A percentile compares a stretch with the other conserved stretches of the same genome.
Conservation (phyloP, 2,797 vertebrate genomes). For the Callimico goeldii region DNA sequence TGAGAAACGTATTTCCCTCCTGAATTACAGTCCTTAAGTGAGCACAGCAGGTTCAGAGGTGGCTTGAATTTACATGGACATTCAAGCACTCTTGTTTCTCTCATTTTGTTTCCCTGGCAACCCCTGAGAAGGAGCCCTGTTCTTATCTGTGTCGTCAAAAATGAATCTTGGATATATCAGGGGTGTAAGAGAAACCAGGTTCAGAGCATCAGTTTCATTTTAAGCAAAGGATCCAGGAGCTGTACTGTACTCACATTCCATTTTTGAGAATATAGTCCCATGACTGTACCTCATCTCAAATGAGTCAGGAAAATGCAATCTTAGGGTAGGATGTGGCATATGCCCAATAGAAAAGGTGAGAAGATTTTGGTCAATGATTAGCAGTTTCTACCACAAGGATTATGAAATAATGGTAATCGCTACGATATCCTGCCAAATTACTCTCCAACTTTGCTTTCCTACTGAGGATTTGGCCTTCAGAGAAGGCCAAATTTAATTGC, state of each 20-base stretch:
- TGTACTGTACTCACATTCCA: neutral
- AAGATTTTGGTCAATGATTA: neutral
- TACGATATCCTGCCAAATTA: neutral
- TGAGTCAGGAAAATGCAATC: neutral
- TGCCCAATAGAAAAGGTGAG: neutral
- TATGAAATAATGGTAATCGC: neutral
- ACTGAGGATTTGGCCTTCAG: conserved; percentile 8
- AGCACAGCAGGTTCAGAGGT: neutral
- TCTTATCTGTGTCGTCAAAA: neutral
- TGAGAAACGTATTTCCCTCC: neutral
- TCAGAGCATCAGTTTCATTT: neutral
- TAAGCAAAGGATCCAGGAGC: neutral
- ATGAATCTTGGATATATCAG: neutral
- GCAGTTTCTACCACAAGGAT: neutral
- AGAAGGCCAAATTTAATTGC: conserved; percentile 31
- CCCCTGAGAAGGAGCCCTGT: neutral
- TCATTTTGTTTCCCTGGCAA: neutral
- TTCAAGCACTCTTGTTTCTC: neutral
- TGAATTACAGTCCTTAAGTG: neutral
- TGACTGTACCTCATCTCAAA: neutral
- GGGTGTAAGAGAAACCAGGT: neutral
- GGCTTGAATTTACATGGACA: neutral
- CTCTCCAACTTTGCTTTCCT: conserved; percentile 37
- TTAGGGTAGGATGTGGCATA: neutral
- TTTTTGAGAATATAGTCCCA: neutral